These are phyloP conservation scores for Ophiodon elongatus DNA, from an alignment of 2,113 vertebrate genomes.

Conservation along the genomic window DNA sequence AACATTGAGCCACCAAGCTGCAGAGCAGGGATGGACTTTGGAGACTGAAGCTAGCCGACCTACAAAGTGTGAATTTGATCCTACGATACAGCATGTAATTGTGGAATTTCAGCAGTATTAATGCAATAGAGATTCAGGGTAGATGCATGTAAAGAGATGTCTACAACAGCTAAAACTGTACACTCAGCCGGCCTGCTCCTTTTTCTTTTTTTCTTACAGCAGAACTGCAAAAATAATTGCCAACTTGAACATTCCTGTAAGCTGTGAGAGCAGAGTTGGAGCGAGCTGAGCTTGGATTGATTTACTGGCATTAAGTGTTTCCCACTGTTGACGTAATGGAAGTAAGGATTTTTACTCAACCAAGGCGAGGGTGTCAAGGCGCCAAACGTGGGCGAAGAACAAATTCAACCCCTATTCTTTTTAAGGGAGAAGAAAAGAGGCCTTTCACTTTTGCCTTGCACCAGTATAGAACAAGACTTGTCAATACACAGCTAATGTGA, in stretches of 20 bases:
- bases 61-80: slow-evolving; percentile 33
- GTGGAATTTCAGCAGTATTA: slow-evolving; percentile 17
- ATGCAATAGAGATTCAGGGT: slow-evolving; percentile 10
- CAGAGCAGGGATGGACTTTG: neutral
- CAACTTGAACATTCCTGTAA: slow-evolving; percentile 52
- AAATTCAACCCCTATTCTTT: slow-evolving; percentile 6
- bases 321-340: slow-evolving; percentile 64
- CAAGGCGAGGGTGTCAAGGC: slow-evolving; percentile 4
- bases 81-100: slow-evolving; percentile 24
- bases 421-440: slow-evolving; percentile 6
- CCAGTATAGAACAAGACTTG: neutral
- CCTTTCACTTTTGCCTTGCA: neutral
- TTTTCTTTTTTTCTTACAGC: slow-evolving; percentile 8
- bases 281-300: slow-evolving; percentile 32
- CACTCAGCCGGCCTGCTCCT: neutral
- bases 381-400: slow-evolving; percentile 20
- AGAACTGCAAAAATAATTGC: slow-evolving; percentile 41
- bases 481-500: slow-evolving; percentile 11
- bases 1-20: neutral
- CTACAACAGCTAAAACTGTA: slow-evolving; percentile 6
- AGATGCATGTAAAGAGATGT: slow-evolving; percentile 47
- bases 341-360: slow-evolving; percentile 29
- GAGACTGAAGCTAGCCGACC: neutral
- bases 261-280: slow-evolving; percentile 49
- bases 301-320: slow-evolving; percentile 56